phyloP scores from a whole-genome alignment of 2,888 invertebrate genomes.

The Pemphredon lugubris region DNA sequence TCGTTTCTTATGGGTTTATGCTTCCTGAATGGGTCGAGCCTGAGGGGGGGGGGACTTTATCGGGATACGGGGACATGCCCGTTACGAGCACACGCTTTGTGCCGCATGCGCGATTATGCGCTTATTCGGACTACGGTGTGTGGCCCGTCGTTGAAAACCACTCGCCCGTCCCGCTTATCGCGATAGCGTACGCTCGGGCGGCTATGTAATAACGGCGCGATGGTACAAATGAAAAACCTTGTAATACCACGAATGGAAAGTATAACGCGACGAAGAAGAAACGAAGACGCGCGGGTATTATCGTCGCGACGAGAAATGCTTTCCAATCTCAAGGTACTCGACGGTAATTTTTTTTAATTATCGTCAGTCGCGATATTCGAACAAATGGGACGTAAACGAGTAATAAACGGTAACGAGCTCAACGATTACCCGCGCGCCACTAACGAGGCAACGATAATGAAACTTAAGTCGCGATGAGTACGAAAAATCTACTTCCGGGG shows the following conservation, averaged over 20 bases:
- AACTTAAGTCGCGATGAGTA: background rate
- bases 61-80: conserved; percentile 47
- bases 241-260: background rate
- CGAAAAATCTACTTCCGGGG: background rate
- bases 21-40: conserved; percentile 62
- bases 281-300: background rate
- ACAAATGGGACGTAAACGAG: too few relatives aligned
- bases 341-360: background rate
- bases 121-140: conserved; percentile 31
- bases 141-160: conserved; percentile 38
- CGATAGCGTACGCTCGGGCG: conserved; percentile 8
- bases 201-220: conserved; percentile 44
- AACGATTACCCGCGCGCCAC: too few relatives aligned
- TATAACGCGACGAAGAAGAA: background rate
- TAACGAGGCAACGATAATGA: too few relatives aligned
- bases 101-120: conserved; percentile 58
- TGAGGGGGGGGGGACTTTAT: conserved; percentile 49
- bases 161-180: conserved; percentile 33
- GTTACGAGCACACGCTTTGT: conserved; percentile 59
- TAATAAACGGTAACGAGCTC: too few relatives aligned
- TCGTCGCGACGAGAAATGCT: background rate
- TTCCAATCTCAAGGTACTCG: too few relatives aligned
- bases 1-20: conserved; percentile 68
- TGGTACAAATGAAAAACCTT: conserved; percentile 54
- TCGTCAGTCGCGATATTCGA: too few relatives aligned